phyloP scores from a whole-genome alignment of 2,888 invertebrate genomes.

The Drosophila putrida region DNA sequence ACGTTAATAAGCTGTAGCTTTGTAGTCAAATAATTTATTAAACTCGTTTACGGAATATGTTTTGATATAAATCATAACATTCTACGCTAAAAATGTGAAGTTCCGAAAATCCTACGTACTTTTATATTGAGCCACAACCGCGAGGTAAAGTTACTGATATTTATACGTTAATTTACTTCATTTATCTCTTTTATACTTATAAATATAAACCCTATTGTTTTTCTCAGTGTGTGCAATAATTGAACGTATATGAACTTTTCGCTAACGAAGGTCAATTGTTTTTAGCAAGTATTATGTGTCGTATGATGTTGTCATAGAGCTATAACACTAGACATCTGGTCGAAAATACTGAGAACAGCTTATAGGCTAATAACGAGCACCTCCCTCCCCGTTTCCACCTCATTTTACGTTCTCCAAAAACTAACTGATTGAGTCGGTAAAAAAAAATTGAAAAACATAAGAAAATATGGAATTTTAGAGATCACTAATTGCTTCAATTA shows the following conservation, averaged over 20 bases:
- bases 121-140: no score
- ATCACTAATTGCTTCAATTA: conserved; percentile 76
- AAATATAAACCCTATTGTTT: conserved; percentile 3
- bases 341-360: conserved; percentile 19
- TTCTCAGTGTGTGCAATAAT: conserved; percentile 46
- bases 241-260: conserved; percentile 70
- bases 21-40: conserved; percentile 48
- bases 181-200: neutral
- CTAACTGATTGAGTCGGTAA: conserved; percentile 55
- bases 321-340: conserved; percentile 39
- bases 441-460: conserved; percentile 43
- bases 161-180: no score
- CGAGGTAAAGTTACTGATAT: no score
- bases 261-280: conserved; percentile 72
- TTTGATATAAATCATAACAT: neutral
- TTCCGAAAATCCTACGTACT: neutral
- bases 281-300: conserved; percentile 50
- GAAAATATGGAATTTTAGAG: conserved; percentile 62
- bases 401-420: conserved; percentile 9
- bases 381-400: neutral
- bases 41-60: conserved; percentile 35
- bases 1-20: conserved; percentile 59
- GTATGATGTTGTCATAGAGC: conserved; percentile 37
- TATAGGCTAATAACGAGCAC: conserved; percentile 58
- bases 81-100: neutral